Evolutionary conservation across 2,888 invertebrate genomes (phyloP).

Genomic region (Hipparchia semele): DNA sequence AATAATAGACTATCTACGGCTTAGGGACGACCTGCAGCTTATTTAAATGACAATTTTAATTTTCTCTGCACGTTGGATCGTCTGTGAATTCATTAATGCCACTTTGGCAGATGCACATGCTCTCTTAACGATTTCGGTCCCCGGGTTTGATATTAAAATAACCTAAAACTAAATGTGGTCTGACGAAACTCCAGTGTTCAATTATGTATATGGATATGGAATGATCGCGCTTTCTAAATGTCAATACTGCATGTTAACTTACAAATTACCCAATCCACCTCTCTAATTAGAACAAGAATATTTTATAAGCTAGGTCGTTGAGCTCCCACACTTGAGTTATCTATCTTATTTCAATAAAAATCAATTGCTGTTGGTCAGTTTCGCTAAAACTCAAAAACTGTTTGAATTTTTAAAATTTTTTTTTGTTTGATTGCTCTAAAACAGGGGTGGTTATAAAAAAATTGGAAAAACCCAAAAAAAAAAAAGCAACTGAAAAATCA

Average conservation of each 20-base stretch:
- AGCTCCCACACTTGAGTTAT: too few species aligned
- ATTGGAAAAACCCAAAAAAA: too few species aligned
- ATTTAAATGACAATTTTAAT: neutral
- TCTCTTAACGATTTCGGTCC: neutral
- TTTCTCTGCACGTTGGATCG: neutral
- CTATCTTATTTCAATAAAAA: too few species aligned
- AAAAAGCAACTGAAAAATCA: too few species aligned
- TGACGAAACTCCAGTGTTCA: neutral
- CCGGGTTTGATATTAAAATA: slow-evolving; percentile 4
- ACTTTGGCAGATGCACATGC: neutral
- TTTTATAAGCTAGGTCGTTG: too few species aligned
- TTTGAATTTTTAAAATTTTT: too few species aligned
- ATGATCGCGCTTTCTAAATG: neutral
- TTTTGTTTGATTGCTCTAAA: too few species aligned
- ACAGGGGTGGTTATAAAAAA: too few species aligned
- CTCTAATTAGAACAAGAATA: neutral
- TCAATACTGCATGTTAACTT: neutral
- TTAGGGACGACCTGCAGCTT: neutral
- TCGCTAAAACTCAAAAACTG: too few species aligned
- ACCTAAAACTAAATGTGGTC: slow-evolving; percentile 4
- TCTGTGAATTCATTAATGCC: neutral
- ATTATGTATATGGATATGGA: neutral
- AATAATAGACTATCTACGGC: neutral
- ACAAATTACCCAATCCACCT: neutral
- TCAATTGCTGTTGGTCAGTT: too few species aligned